Evolutionary conservation across 2,888 invertebrate species (phyloP).

Genomic region (Melolontha melolontha): DNA sequence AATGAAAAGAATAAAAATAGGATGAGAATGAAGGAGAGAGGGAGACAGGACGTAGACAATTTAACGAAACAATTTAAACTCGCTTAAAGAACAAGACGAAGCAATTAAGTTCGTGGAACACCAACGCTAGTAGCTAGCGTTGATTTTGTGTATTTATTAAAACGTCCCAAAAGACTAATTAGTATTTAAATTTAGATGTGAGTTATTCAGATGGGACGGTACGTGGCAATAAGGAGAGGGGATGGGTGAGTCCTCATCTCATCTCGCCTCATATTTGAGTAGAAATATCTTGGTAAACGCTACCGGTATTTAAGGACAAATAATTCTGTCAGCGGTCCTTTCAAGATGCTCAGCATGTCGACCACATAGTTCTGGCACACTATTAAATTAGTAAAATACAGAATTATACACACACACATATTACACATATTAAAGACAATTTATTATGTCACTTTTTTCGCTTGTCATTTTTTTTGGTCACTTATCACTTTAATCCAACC

Average conservation of each 20-base stretch:
- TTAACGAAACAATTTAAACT: constrained; percentile 25
- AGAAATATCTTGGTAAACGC: constrained; percentile 44
- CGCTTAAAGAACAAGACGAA: constrained; percentile 11
- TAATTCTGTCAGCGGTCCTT: constrained; percentile 51
- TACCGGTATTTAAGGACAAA: constrained; percentile 52
- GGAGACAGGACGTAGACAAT: constrained; percentile 5
- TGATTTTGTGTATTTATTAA: constrained; percentile 43
- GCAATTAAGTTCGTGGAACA: constrained; percentile 35
- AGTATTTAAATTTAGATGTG: constrained; percentile 51
- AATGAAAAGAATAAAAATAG: too few relatives aligned
- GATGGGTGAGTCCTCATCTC: constrained; percentile 1
- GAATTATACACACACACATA: constrained; percentile 27
- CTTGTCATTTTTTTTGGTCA: constrained; percentile 19
- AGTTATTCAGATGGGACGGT: constrained; percentile 25
- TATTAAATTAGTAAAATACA: constrained; percentile 44
- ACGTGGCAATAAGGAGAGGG: not conserved
- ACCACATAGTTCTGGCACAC: constrained; percentile 40
- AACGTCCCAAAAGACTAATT: constrained; percentile 51
- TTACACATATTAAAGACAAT: constrained; percentile 44
- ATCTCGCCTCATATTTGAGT: constrained; percentile 27
- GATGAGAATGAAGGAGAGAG: not conserved
- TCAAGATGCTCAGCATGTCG: constrained; percentile 42
- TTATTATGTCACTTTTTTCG: constrained; percentile 37
- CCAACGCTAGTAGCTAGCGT: constrained; percentile 11
- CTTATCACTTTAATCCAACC: constrained; percentile 1